Base-by-base conservation (phyloP, 2,113 vertebrate genomes). In the Vulpes lagopus region DNA sequence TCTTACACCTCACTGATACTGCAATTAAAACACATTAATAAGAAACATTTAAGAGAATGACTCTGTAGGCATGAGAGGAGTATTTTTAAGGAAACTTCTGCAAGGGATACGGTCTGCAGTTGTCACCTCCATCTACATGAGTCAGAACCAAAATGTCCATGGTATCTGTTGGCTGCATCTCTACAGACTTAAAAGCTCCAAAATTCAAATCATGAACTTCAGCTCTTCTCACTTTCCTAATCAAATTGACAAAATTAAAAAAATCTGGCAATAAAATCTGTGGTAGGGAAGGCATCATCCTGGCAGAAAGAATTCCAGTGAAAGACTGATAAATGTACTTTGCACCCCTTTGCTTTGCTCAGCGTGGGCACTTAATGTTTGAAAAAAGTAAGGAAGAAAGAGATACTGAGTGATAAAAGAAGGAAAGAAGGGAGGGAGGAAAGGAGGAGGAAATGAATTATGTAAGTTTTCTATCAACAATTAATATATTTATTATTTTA, bases 171-270 rank as follows among this genome's bases (percentile, higher is more conserved):
- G 38, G 64, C 71, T 88, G 2, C 3, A 38, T 92, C 57, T 67
- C 94, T 94, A 20, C 10, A 96, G 15, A 86, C 19, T 84, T 74
- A 87, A 86, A 91, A 92, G 30, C 27, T 71, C 62, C 53, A 85
- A 59, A 80, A 94, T 92, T 89, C 92, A 60, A 92, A 53, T 7
- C n/a, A 32, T 80, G 23, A 91, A 71, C n/a, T 25, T 80, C 71
- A 80, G 10, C 9, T 35, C 89, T 82, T 87, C 43, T 79, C 22
- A 79, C 43, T 92, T 93, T 69, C 22, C 8, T 96, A 91, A 69
- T 94, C 22, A 76, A 83, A 88, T 69, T 65, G 22, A 23, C n/a
- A 96, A 96, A 83, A 25, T 65, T 62, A 81, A 67, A 89, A 93
- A 81, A 91, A 57, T 49, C 32, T 76, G 12, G 84, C 57, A 27